Evolutionary conservation across 2,113 vertebrate genomes (phyloP), one percentile per base, ranked within the genome.

Genomic region (Notarius quadriscutis): DNA sequence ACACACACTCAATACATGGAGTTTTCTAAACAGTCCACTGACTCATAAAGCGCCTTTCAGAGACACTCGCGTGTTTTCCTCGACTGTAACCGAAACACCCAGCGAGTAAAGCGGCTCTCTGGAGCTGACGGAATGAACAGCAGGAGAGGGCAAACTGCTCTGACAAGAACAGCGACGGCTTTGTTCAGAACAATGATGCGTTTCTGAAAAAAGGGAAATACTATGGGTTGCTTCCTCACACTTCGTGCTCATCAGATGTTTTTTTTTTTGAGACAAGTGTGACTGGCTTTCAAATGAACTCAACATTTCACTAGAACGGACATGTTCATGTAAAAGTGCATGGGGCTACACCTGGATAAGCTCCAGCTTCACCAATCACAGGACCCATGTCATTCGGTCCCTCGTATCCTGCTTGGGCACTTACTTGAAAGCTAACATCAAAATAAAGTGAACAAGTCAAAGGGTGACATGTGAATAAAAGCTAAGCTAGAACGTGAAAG

Each of bases 1-100:
- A 83, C 71, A 89, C 41, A 75, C 30, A 17, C n/a, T n/a, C 51
- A 18, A 55, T 30, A 62, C 55, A 85, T 3, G 85, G 89, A 90
- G 86, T 90, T 88, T 90, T 89, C 57, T 82, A 79, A 91, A 91
- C 67, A 89, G 84, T 90, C 90, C 84, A 34, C 11, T 89, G 89
- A 91, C 81, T 90, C 89, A 91, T 88, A 81, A 57, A 15, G 30
- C 4, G 3, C 60, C 55, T 78, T 72, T 88, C 12, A 41, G 50
- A 81, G 51, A 34, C 14, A 34, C 27, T 15, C 7, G 22, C 2
- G 22, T 10, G 22, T 67, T 18, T 10, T 27, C n/a, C 10, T 67
- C 25, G 25, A 27, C 25, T 11, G 65, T 27, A 9, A 4, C 25
- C 65, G 27, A 34, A 7, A 72, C 17, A 41, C 30, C 17, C 1